Percentiles rank a stretch among this genome's conserved stretches.
These are phyloP conservation scores for Urechis unicinctus DNA, from an alignment of 2,888 invertebrate species.

Conservation along the genomic window DNA sequence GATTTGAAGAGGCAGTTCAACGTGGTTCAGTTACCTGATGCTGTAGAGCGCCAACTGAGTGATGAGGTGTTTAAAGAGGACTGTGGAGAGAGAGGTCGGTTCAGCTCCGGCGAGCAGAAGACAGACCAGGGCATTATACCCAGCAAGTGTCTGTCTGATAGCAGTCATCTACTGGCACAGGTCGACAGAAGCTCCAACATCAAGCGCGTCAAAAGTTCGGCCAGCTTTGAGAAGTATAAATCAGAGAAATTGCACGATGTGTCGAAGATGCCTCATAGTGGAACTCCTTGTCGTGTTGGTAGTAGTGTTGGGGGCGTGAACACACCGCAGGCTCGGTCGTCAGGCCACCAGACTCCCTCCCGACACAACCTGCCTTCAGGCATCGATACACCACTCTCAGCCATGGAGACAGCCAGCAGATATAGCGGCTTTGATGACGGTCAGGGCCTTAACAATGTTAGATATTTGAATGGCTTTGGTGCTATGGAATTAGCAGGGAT, in stretches of 20 bases:
- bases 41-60: background rate
- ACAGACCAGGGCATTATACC: background rate
- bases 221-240: constrained; percentile 22
- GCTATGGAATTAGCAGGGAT: too few relatives aligned
- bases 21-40: background rate
- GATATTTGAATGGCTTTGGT: background rate
- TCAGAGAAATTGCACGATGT: too few relatives aligned
- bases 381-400: constrained; percentile 13
- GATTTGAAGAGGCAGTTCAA: background rate
- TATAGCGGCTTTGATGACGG: constrained; percentile 22
- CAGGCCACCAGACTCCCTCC: background rate
- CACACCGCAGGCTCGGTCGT: constrained; percentile 1
- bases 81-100: too few relatives aligned
- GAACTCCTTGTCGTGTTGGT: background rate
- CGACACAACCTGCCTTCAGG: background rate
- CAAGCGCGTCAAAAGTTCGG: constrained; percentile 17
- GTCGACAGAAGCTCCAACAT: constrained; percentile 1
- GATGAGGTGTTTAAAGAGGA: background rate
- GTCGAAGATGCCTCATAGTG: background rate
- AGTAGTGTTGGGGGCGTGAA: background rate
- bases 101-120: background rate
- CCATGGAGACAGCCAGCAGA: constrained; percentile 19
- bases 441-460: constrained; percentile 3
- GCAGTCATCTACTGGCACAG: background rate
- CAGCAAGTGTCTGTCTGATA: background rate